phyloP scores from a whole-genome alignment of 1,140 invertebrate species.

The Nephotettix cincticeps region DNA sequence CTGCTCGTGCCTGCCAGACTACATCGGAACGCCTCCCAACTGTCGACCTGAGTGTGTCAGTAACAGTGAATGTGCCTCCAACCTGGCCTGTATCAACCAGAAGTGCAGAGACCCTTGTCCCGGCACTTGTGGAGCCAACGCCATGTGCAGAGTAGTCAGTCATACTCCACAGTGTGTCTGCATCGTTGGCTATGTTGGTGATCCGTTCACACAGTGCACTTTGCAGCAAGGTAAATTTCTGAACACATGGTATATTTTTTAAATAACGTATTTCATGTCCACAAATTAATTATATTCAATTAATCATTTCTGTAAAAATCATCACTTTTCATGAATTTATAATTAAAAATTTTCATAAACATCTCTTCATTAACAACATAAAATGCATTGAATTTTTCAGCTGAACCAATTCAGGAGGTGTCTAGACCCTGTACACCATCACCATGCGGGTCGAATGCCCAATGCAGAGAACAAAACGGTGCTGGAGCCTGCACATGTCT shows the following conservation, averaged over 20 bases:
- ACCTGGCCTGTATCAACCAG: slow-evolving; percentile 56
- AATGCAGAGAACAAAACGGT: slow-evolving; percentile 64
- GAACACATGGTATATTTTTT: no score
- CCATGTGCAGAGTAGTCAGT: slow-evolving; percentile 67
- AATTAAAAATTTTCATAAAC: no score
- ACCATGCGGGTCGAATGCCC: slow-evolving; percentile 72
- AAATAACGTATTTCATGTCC: no score
- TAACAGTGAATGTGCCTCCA: slow-evolving; percentile 54
- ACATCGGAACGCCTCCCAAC: slow-evolving; percentile 51
- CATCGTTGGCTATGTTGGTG: slow-evolving; percentile 62
- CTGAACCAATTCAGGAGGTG: slow-evolving; percentile 36
- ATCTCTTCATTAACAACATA: no score
- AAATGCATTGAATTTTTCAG: no score
- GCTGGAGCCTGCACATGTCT: slow-evolving; percentile 69
- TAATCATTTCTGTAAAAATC: no score
- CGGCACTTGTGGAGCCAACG: slow-evolving; percentile 56
- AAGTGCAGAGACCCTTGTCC: slow-evolving; percentile 60
- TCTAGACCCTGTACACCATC: slow-evolving; percentile 64
- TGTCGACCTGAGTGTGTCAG: slow-evolving; percentile 57
- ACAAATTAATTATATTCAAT: slow-evolving; percentile 24
- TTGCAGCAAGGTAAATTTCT: slow-evolving; percentile 55
- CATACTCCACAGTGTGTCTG: slow-evolving; percentile 67
- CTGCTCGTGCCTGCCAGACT: slow-evolving; percentile 56
- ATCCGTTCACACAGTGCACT: slow-evolving; percentile 69
- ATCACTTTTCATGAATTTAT: no score